Evolutionary conservation across 1,140 invertebrate species (phyloP).

Genomic region (Gryon sp.): DNA sequence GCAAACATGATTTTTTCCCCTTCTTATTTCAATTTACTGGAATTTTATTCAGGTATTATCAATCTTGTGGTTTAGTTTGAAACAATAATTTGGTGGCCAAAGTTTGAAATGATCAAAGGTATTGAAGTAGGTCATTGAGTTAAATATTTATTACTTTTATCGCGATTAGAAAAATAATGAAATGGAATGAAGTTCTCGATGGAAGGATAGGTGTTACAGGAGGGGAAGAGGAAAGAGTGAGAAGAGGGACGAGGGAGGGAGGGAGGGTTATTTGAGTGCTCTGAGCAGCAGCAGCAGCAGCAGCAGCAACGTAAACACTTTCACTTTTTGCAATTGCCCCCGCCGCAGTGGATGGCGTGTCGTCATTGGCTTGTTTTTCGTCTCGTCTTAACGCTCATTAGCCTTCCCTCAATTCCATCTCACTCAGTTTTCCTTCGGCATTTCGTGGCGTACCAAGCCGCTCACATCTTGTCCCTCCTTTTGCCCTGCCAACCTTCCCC

Average conservation of each 20-base stretch:
- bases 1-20: neutral
- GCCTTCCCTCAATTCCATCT: constrained; percentile 54
- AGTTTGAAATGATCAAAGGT: too few relatives aligned
- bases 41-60: too few relatives aligned
- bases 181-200: constrained; percentile 23
- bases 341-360: constrained; percentile 44
- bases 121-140: constrained; percentile 34
- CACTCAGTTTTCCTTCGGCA: constrained; percentile 53
- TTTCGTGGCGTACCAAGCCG: constrained; percentile 46
- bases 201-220: too few relatives aligned
- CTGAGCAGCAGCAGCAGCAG: constrained; percentile 59
- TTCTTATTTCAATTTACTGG: too few relatives aligned
- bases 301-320: constrained; percentile 69
- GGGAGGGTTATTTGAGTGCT: constrained; percentile 53
- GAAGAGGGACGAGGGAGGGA: constrained; percentile 4
- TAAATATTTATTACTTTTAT: constrained; percentile 48
- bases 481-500: constrained; percentile 17
- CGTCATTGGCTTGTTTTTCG: constrained; percentile 70
- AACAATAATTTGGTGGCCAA: too few relatives aligned
- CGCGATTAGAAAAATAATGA: constrained; percentile 49
- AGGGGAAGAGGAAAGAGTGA: neutral
- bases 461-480: constrained; percentile 55
- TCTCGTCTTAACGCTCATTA: constrained; percentile 68
- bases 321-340: constrained; percentile 76
- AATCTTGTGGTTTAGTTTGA: too few relatives aligned